Evolutionary conservation across 1,140 invertebrate species (phyloP).

Genomic region (Papilio polyxenes): DNA sequence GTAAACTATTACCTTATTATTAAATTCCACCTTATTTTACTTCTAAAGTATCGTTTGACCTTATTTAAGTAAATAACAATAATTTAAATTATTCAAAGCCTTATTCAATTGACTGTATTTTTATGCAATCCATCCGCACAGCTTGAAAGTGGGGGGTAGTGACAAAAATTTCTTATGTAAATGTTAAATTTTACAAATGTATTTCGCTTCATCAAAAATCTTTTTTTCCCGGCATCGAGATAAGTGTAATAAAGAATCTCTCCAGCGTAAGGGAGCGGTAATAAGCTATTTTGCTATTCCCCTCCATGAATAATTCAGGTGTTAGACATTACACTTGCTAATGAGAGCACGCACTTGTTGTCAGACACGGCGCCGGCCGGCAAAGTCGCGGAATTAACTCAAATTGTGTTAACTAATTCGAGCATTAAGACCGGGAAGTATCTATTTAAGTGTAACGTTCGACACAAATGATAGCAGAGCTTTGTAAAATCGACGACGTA

Average conservation of each 20-base stretch:
- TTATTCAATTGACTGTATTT: constrained; percentile 13
- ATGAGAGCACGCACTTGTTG: constrained; percentile 35
- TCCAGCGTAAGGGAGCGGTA: constrained; percentile 30
- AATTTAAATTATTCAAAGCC: neutral
- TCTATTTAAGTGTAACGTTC: neutral
- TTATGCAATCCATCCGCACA: neutral
- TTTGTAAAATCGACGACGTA: neutral
- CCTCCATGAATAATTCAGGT: constrained; percentile 40
- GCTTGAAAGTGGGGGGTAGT: no score
- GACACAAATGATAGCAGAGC: neutral
- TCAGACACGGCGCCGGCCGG: neutral
- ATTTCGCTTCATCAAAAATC: constrained; percentile 39
- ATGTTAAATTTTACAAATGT: constrained; percentile 36
- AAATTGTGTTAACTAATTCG: constrained; percentile 27
- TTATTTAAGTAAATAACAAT: neutral
- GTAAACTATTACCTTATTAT: no score
- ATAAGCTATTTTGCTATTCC: constrained; percentile 38
- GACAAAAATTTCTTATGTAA: constrained; percentile 35
- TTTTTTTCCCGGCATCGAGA: constrained; percentile 17
- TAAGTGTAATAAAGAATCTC: constrained; percentile 30
- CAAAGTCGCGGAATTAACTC: neutral
- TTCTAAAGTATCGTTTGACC: neutral
- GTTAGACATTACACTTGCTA: constrained; percentile 33
- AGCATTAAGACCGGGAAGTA: neutral
- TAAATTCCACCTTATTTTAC: neutral